Conservation (phyloP, 1,140 invertebrate species). For the Globodera ellingtonae region DNA sequence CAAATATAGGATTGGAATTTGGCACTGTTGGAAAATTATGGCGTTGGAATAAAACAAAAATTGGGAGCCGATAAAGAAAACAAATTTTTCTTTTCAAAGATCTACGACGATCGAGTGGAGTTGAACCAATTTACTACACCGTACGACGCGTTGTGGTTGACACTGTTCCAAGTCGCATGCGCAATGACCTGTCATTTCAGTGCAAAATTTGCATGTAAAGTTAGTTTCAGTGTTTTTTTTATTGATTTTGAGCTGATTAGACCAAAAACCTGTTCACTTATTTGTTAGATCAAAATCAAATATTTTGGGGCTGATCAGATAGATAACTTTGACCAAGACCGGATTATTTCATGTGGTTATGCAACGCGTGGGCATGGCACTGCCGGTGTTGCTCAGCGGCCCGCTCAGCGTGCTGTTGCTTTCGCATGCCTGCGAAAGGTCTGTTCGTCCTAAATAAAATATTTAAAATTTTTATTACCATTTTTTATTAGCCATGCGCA, state of each 20-base stretch:
- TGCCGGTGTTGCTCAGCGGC: slow-evolving; percentile 56
- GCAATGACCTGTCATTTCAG: slow-evolving; percentile 61
- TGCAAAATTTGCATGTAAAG: slow-evolving; percentile 65
- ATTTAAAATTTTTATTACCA: no score
- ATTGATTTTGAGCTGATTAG: slow-evolving; percentile 22
- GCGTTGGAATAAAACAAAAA: no score
- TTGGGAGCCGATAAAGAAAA: no score
- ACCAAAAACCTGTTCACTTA: background rate
- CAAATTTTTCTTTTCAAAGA: slow-evolving; percentile 16
- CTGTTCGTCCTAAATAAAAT: no score
- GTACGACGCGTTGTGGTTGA: slow-evolving; percentile 62
- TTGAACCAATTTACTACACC: slow-evolving; percentile 60
- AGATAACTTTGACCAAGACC: no score
- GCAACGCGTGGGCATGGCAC: slow-evolving; percentile 61
- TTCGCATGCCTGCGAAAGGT: slow-evolving; percentile 40
- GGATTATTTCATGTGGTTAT: slow-evolving; percentile 50
- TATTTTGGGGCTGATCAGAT: no score
- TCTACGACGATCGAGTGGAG: slow-evolving; percentile 60
- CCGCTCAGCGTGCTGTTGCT: slow-evolving; percentile 58
- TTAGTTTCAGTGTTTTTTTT: slow-evolving; percentile 27
- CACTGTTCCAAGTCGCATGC: slow-evolving; percentile 58
- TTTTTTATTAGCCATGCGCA: slow-evolving; percentile 10
- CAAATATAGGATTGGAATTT: background rate
- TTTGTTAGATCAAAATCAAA: no score
- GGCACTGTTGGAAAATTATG: no score